Conservation (phyloP, 2,888 invertebrate species). For the Panopea generosa region DNA sequence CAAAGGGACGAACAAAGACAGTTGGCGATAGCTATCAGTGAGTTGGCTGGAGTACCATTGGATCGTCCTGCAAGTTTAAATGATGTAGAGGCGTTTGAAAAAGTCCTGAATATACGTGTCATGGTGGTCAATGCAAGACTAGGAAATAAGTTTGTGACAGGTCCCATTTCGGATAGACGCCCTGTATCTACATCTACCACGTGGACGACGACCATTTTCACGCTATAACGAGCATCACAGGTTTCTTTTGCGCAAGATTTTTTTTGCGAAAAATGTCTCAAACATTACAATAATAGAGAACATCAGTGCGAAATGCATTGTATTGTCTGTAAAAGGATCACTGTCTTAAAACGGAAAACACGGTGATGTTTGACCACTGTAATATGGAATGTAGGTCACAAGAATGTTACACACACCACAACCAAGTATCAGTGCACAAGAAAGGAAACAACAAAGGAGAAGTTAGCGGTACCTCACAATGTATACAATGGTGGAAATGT, state of each 20-base stretch:
- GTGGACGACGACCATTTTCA: slow-evolving; percentile 37
- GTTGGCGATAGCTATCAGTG: no score
- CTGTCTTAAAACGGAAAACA: slow-evolving; percentile 17
- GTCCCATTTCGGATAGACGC: no score
- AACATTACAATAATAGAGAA: slow-evolving; percentile 20
- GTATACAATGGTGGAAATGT: slow-evolving; percentile 33
- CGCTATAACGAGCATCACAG: slow-evolving; percentile 29
- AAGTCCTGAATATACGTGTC: no score
- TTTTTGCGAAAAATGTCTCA: slow-evolving; percentile 23
- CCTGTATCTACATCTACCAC: slow-evolving; percentile 41
- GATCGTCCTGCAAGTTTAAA: no score
- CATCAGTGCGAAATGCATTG: slow-evolving; percentile 18
- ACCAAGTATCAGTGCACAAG: slow-evolving; percentile 9
- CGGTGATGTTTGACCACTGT: slow-evolving; percentile 19
- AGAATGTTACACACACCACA: slow-evolving; percentile 9
- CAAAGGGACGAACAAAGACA: no score
- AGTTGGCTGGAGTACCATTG: no score
- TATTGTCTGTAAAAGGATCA: slow-evolving; percentile 22
- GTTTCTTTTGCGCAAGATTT: slow-evolving; percentile 26
- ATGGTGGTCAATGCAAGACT: no score
- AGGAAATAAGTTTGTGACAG: no score
- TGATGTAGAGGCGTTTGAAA: no score
- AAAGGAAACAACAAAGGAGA: slow-evolving; percentile 22
- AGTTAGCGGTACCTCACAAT: slow-evolving; percentile 15
- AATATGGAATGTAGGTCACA: slow-evolving; percentile 32